These are phyloP conservation scores for Microcebus griseorufus DNA, from an alignment of 2,113 vertebrate genomes.

Conservation along the genomic window DNA sequence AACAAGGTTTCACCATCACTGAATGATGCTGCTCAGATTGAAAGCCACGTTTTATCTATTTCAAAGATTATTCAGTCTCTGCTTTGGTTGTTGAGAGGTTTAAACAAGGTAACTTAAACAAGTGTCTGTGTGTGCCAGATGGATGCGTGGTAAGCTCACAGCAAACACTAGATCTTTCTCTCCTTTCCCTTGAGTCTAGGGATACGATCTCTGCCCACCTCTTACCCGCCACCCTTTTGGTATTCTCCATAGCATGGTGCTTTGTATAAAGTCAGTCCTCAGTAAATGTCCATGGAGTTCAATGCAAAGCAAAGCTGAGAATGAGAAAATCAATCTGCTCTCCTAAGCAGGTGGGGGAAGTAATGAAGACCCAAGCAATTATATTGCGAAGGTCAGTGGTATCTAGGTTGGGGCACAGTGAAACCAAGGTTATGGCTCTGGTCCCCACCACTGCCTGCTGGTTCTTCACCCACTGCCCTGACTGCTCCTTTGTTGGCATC, in stretches of 20 bases:
- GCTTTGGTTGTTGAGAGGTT: not conserved
- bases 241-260: not conserved
- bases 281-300: not conserved
- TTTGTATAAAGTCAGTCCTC: not conserved
- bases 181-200: not conserved
- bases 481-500: not conserved
- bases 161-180: not conserved
- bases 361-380: not conserved
- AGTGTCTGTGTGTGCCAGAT: not conserved
- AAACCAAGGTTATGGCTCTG: not conserved
- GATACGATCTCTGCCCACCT: not conserved
- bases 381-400: not conserved
- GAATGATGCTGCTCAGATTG: not conserved
- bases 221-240: fast-evolving
- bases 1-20: not conserved
- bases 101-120: not conserved
- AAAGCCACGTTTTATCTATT: not conserved
- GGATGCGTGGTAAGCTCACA: not conserved
- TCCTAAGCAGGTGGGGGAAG: not conserved
- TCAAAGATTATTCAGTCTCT: not conserved
- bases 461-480: not conserved
- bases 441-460: not conserved
- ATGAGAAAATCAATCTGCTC: not conserved
- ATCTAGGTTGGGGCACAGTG: not conserved
- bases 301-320: not conserved